Percentiles rank a stretch among this genome's conserved stretches.
Evolutionary conservation across 2,797 vertebrate species (phyloP).

Genomic region (Loris lydekkerianus): DNA sequence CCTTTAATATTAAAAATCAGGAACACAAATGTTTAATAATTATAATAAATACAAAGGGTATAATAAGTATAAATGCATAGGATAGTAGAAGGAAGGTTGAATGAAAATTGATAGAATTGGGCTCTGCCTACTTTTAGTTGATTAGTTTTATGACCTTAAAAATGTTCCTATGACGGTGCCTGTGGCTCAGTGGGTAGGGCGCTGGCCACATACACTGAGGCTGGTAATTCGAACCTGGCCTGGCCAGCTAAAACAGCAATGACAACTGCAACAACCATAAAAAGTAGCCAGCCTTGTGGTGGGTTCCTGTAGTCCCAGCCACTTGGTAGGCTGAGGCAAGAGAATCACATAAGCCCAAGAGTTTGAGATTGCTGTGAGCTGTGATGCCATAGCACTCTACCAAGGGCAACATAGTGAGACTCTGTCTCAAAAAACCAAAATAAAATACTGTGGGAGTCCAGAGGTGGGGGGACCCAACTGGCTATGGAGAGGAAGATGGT

Average conservation of each 20-base stretch:
- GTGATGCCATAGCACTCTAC: too few species aligned
- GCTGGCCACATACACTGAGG: too few species aligned
- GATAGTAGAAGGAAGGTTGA: background rate
- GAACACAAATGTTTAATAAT: background rate
- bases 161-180: background rate
- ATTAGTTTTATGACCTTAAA: background rate
- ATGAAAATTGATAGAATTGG: background rate
- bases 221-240: too few species aligned
- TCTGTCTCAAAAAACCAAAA: background rate
- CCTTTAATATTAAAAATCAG: slow-evolving; percentile 40
- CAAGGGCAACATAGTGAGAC: too few species aligned
- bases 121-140: background rate
- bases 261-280: too few species aligned
- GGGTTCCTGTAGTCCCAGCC: too few species aligned
- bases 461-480: background rate
- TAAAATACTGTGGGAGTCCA: background rate
- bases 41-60: background rate
- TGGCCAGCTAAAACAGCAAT: too few species aligned
- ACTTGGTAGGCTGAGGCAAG: too few species aligned
- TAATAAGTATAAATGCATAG: background rate
- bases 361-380: too few species aligned
- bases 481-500: background rate
- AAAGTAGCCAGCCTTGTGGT: too few species aligned
- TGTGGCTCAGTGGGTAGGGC: too few species aligned
- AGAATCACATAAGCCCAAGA: too few species aligned